phyloP scores from a whole-genome alignment of 1,140 invertebrate genomes.

The Eriosoma lanigerum region DNA sequence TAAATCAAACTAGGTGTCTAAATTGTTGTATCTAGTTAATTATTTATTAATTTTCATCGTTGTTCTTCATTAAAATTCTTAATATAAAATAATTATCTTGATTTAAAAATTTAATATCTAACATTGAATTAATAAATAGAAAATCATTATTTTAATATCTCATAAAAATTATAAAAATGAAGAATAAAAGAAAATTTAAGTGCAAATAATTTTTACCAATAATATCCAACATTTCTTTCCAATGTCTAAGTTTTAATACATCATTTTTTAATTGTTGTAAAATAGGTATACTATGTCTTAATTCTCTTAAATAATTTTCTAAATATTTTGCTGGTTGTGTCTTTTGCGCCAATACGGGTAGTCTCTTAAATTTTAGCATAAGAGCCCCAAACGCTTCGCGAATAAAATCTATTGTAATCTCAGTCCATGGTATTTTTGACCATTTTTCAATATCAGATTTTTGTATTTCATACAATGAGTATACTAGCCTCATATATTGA shows the following conservation, averaged over 20 bases:
- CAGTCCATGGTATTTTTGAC: conserved; percentile 20
- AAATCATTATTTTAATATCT: no score
- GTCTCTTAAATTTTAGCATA: conserved; percentile 19
- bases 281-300: conserved; percentile 26
- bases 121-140: no score
- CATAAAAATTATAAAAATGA: no score
- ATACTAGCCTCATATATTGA: conserved; percentile 22
- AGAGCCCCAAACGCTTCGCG: conserved; percentile 22
- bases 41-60: no score
- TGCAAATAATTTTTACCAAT: conserved; percentile 22
- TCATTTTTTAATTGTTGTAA: background rate
- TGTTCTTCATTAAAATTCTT: no score
- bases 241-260: conserved; percentile 24
- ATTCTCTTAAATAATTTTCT: background rate
- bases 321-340: conserved; percentile 1
- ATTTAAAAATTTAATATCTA: no score
- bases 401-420: conserved; percentile 3
- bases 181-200: no score
- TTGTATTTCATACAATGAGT: background rate
- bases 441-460: conserved; percentile 18
- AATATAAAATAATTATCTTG: no score
- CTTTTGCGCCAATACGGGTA: background rate
- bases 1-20: no score
- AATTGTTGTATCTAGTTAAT: no score
- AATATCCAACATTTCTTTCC: conserved; percentile 35